These are phyloP conservation scores for Tetragonisca angustula DNA, from an alignment of 2,888 invertebrate species.

Conservation along the genomic window DNA sequence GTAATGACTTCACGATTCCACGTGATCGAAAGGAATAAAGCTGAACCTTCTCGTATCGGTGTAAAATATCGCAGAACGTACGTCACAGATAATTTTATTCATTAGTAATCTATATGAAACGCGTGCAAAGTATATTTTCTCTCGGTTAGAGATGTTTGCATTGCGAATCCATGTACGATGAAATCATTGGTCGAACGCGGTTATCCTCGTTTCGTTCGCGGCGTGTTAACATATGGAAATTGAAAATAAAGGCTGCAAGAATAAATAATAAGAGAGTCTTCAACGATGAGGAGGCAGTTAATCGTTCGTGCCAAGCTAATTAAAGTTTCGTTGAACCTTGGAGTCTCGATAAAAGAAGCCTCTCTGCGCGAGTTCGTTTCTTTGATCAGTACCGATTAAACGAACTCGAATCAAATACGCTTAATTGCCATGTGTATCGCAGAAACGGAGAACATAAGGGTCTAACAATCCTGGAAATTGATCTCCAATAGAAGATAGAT, in stretches of 20 bases:
- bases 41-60: constrained; percentile 16
- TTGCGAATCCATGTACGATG: background rate
- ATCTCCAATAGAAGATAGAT: background rate
- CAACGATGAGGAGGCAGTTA: background rate
- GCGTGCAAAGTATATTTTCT: constrained; percentile 36
- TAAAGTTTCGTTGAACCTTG: constrained; percentile 40
- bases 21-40: constrained; percentile 6
- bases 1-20: background rate
- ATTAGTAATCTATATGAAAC: constrained; percentile 35
- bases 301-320: constrained; percentile 22
- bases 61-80: constrained; percentile 32
- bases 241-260: background rate
- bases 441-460: background rate
- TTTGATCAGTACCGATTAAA: constrained; percentile 15
- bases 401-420: background rate
- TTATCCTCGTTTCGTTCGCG: background rate
- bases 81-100: constrained; percentile 58
- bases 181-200: constrained; percentile 22
- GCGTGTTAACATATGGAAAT: background rate
- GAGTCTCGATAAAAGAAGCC: constrained; percentile 20
- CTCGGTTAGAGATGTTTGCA: constrained; percentile 5
- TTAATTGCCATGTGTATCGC: constrained; percentile 32
- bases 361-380: background rate
- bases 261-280: background rate
- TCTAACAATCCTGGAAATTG: background rate